phyloP scores from a whole-genome alignment of 2,797 vertebrate species.

The Chromis chromis region DNA sequence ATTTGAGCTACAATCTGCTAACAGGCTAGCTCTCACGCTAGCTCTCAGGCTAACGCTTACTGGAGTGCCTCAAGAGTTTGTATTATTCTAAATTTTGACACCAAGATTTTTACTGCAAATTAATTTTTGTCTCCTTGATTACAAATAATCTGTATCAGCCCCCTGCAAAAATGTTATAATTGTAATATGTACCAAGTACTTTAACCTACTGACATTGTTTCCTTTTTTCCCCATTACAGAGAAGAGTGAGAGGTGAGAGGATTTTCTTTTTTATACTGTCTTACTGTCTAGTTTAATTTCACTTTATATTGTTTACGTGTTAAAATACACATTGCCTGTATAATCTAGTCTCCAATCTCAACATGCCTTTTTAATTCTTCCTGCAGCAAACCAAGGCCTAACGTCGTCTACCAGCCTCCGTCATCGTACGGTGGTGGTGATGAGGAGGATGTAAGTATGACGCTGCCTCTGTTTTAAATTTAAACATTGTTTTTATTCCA shows the following conservation, averaged over 20 bases:
- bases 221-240: conserved; percentile 65
- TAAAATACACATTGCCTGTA: neutral
- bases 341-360: neutral
- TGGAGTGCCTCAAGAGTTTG: no score
- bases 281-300: neutral
- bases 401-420: conserved; percentile 87
- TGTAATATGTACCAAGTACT: neutral
- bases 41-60: no score
- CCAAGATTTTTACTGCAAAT: no score
- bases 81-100: no score
- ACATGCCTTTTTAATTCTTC: conserved; percentile 5
- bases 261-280: conserved; percentile 10
- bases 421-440: conserved; percentile 69
- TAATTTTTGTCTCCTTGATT: no score
- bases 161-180: neutral
- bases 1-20: no score
- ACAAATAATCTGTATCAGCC: no score
- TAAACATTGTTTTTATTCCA: neutral
- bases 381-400: conserved; percentile 79
- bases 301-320: neutral
- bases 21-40: no score
- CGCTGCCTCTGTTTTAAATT: neutral
- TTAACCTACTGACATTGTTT: conserved; percentile 29
- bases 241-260: conserved; percentile 77
- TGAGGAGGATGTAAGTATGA: conserved; percentile 87